Percentiles rank a stretch among this genome's conserved stretches.
These are phyloP conservation scores for Podarcis lilfordi DNA, from an alignment of 2,797 vertebrate species.

Conservation along the genomic window DNA sequence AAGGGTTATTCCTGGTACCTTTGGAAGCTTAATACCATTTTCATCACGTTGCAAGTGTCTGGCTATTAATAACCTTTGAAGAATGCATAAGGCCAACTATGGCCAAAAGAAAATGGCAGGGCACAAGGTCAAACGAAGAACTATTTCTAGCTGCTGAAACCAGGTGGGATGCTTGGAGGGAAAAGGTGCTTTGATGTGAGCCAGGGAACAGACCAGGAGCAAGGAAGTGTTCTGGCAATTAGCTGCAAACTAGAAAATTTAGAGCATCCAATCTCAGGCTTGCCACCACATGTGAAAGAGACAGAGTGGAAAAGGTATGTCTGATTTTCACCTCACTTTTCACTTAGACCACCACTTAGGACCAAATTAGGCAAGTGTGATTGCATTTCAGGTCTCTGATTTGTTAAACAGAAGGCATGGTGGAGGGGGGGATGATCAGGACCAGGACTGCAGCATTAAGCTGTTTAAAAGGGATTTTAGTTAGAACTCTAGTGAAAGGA, in stretches of 20 bases:
- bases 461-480: too few relatives aligned
- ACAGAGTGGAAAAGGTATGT: neutral
- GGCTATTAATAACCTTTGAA: rapidly evolving
- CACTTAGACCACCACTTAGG: neutral
- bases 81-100: neutral
- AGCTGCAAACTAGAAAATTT: neutral
- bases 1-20: slow-evolving; percentile 24
- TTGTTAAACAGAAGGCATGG: neutral
- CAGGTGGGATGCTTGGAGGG: neutral
- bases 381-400: too few relatives aligned
- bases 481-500: too few relatives aligned
- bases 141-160: too few relatives aligned
- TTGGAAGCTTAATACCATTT: neutral
- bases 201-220: too few relatives aligned
- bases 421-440: neutral
- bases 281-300: neutral
- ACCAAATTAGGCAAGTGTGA: neutral
- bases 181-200: neutral
- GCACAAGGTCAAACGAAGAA: neutral
- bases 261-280: neutral
- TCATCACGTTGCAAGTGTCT: rapidly evolving
- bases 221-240: neutral
- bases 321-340: neutral
- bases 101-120: neutral
- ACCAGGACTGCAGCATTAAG: neutral